phyloP scores from a whole-genome alignment of 2,113 vertebrate genomes.

The Cyanoramphus novaezelandiae region DNA sequence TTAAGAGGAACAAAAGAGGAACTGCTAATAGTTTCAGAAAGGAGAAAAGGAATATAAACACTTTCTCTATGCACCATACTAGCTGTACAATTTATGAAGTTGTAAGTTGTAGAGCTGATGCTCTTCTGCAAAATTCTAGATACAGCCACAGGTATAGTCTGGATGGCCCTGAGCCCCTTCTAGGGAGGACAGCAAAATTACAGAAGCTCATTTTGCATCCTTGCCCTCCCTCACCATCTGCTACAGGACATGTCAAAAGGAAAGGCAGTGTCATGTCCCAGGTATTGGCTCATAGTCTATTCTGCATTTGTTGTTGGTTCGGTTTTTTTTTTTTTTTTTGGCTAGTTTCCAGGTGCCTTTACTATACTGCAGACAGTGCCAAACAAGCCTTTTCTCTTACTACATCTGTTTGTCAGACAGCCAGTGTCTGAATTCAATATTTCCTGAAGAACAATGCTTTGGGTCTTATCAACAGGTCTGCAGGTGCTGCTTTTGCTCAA shows the following conservation, averaged over 20 bases:
- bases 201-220: neutral
- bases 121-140: neutral
- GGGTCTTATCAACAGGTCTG: neutral
- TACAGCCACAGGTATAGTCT: neutral
- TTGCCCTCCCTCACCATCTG: neutral
- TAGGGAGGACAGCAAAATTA: neutral
- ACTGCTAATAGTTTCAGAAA: neutral
- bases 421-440: neutral
- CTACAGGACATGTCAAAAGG: neutral
- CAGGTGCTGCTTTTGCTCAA: constrained; percentile 3
- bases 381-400: neutral
- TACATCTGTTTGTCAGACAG: constrained; percentile 2
- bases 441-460: neutral
- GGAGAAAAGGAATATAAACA: neutral
- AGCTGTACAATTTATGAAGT: neutral
- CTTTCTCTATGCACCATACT: neutral
- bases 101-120: neutral
- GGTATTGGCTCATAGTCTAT: neutral
- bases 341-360: neutral
- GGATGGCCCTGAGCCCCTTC: neutral
- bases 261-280: neutral
- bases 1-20: neutral
- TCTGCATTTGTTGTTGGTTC: neutral
- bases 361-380: neutral
- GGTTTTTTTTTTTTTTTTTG: neutral